Evolutionary conservation across 1,140 invertebrate species (phyloP).

Genomic region (Drosophila quadrilineata): DNA sequence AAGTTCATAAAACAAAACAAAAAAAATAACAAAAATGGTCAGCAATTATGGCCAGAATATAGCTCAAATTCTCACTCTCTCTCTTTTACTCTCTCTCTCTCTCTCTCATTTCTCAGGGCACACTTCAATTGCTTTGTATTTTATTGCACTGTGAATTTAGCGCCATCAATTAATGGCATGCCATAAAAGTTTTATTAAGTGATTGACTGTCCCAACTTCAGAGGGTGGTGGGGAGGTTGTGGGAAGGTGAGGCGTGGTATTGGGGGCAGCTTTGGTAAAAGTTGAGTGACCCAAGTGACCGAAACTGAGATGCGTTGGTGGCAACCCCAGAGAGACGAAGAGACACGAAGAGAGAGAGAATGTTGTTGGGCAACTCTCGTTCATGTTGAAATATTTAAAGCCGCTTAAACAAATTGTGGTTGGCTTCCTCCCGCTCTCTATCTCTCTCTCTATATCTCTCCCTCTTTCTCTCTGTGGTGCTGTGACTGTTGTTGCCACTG

Average conservation of each 20-base stretch:
- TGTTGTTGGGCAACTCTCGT: slow-evolving; percentile 45
- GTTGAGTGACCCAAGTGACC: slow-evolving; percentile 59
- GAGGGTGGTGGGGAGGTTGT: not conserved
- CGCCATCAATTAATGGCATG: slow-evolving; percentile 72
- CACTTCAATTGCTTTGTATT: slow-evolving; percentile 31
- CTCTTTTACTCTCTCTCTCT: not conserved
- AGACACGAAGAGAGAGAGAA: slow-evolving; percentile 6
- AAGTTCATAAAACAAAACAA: slow-evolving; percentile 1
- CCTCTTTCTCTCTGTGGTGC: not conserved
- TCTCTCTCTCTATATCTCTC: not conserved
- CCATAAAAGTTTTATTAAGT: slow-evolving; percentile 76
- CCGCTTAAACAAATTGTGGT: slow-evolving; percentile 79
- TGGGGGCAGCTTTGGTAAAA: too few relatives aligned
- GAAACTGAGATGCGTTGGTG: slow-evolving; percentile 7
- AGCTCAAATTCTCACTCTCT: too few relatives aligned
- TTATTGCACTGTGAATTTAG: slow-evolving; percentile 46
- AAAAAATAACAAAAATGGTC: not conserved
- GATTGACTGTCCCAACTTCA: slow-evolving; percentile 59
- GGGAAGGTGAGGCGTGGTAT: not conserved
- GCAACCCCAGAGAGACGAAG: too few relatives aligned
- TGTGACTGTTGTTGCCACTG: not conserved
- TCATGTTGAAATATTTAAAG: slow-evolving; percentile 78
- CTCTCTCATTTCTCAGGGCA: not conserved
- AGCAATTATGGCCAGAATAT: too few relatives aligned
- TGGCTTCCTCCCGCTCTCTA: slow-evolving; percentile 12